A percentile compares a stretch with the other conserved stretches of the same genome.
phyloP scores from a whole-genome alignment of 92 coral and sea anemone species.

The Phenganax stokvisi region DNA sequence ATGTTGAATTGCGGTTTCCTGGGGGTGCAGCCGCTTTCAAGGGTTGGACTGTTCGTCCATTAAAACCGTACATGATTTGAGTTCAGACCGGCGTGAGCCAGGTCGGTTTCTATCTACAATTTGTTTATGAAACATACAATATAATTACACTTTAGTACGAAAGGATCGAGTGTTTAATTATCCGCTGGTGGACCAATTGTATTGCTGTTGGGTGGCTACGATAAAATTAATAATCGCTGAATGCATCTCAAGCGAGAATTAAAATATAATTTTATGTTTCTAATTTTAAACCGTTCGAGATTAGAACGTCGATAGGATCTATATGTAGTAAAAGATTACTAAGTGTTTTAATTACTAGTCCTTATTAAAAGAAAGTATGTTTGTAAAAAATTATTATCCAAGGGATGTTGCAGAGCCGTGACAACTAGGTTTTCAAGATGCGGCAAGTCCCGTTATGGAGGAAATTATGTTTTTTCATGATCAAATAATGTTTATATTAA shows the following conservation, averaged over 20 bases:
- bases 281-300: no score
- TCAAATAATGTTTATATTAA: constrained; percentile 46
- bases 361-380: no score
- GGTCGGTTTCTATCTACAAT: constrained; percentile 92
- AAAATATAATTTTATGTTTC: no score
- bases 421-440: no score
- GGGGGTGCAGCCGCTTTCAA: constrained; percentile 86
- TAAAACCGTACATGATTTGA: constrained; percentile 94
- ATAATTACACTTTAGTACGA: constrained; percentile 84
- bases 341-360: no score
- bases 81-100: constrained; percentile 83
- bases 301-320: no score
- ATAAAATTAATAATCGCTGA: no score
- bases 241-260: no score
- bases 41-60: constrained; percentile 97
- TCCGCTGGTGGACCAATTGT: constrained; percentile 44
- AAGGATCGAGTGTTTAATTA: constrained; percentile 81
- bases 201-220: no score
- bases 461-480: constrained; percentile 44
- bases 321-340: no score
- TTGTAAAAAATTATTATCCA: no score
- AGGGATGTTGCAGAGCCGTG: no score
- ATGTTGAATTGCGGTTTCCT: constrained; percentile 91
- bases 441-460: constrained; percentile 45
- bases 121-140: constrained; percentile 63